Evolutionary conservation across 2,888 invertebrate species (phyloP).

Genomic region (Nymphalis c-album): DNA sequence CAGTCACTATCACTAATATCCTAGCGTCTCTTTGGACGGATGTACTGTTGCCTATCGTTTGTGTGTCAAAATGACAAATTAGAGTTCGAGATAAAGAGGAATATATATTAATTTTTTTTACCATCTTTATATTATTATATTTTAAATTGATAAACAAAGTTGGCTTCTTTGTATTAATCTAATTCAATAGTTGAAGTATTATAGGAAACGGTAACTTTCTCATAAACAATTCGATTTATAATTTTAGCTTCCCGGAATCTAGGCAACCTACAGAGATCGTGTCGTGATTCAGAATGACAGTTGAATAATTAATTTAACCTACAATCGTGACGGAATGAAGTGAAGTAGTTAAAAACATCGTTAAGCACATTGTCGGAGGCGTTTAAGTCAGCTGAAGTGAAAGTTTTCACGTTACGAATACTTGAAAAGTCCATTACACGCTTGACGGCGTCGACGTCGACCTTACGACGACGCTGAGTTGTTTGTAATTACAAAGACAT

Average conservation of each 20-base stretch:
- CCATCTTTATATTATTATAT: no score
- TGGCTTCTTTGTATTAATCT: no score
- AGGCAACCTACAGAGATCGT: constrained; percentile 27
- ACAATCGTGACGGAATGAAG: constrained; percentile 62
- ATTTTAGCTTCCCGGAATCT: constrained; percentile 4
- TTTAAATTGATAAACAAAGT: no score
- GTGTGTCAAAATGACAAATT: no score
- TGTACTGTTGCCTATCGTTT: no score
- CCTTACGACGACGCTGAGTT: constrained; percentile 66
- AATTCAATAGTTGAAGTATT: not conserved
- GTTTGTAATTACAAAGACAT: constrained; percentile 77
- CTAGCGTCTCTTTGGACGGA: no score
- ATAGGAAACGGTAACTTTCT: not conserved
- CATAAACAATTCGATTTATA: constrained; percentile 1
- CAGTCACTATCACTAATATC: no score
- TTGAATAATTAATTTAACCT: constrained; percentile 68
- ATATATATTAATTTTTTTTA: no score
- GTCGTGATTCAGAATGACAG: constrained; percentile 45
- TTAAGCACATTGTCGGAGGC: constrained; percentile 76
- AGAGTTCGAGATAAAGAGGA: no score
- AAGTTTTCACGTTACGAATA: constrained; percentile 79
- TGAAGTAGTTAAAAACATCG: constrained; percentile 77
- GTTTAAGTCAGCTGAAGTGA: constrained; percentile 68
- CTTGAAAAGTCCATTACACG: constrained; percentile 80
- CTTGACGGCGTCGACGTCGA: constrained; percentile 65